These are phyloP conservation scores for Lapara coniferarum DNA, from an alignment of 2,888 invertebrate genomes.

Conservation along the genomic window DNA sequence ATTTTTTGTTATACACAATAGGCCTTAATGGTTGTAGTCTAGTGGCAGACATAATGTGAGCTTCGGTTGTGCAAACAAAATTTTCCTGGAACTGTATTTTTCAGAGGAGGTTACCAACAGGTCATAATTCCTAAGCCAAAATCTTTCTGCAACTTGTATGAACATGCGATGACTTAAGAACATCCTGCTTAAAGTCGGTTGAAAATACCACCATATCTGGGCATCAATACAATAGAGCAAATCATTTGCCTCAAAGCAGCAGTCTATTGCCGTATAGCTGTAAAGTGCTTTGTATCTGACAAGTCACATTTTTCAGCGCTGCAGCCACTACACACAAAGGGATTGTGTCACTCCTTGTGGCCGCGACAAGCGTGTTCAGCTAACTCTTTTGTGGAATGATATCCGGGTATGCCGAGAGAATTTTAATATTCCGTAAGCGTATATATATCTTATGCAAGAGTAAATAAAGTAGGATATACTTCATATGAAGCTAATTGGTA, in stretches of 20 bases:
- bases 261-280: not conserved
- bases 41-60: too few relatives aligned
- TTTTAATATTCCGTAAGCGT: not conserved
- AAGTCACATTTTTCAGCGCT: slow-evolving; percentile 9
- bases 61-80: too few relatives aligned
- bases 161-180: too few relatives aligned
- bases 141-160: too few relatives aligned
- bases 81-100: too few relatives aligned
- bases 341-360: not conserved
- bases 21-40: too few relatives aligned
- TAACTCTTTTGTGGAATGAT: slow-evolving; percentile 7
- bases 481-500: too few relatives aligned
- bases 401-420: not conserved
- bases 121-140: too few relatives aligned
- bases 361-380: slow-evolving; percentile 6
- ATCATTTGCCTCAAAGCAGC: not conserved
- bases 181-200: not conserved
- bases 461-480: too few relatives aligned
- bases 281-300: slow-evolving; percentile 16
- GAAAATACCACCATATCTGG: not conserved
- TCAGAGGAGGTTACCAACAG: too few relatives aligned
- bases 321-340: slow-evolving; percentile 4
- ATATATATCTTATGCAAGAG: not conserved
- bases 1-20: too few relatives aligned
- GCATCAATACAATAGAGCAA: not conserved